Base-by-base conservation (phyloP, 2,888 invertebrate species). In the Leucophenga maculata region DNA sequence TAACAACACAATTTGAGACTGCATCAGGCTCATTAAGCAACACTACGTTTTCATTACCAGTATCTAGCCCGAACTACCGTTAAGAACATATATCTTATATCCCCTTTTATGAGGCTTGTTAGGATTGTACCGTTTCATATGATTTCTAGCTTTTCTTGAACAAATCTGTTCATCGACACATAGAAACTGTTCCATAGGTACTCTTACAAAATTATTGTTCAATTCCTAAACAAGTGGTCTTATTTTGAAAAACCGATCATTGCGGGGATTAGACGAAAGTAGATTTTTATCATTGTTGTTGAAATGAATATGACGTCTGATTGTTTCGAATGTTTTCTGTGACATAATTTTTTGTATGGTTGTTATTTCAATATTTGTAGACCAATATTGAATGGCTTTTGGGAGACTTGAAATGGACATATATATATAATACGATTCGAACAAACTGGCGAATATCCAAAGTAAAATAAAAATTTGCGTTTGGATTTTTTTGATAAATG, bases 91-190 rank as follows among this genome's bases (percentile, higher is more conserved):
- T 4, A 26, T 26, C 4, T 26, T 26, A 26, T 26, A 26, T 26
- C 4, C 26, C 26, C 26, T 3, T 26, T 26, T 26, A 26, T 26
- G 26, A 26, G 26, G 26, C 3, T 78, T 79, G 32, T 72, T 73
- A 3, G 74, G 77, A 65, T 77, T n/a, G n/a, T n/a, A n/a, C n/a
- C n/a, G n/a, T n/a, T n/a, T n/a, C n/a, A n/a, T n/a, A n/a, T n/a
- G n/a, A n/a, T n/a, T n/a, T 71, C 52, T 79, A 82, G 69, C 78
- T 74, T 65, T 78, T 75, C 70, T 71, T 18, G 74, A 75, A 46
- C 64, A 75, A 65, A 76, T 74, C 52, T 72, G 71, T 59, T 75
- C 75, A 67, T 75, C 74, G 9, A 72, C 74, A 64, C 71, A 78
- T n/a, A 73, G 32, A 73, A 69, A 70, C 59, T 69, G 39, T 57